Percentiles rank a stretch among this genome's conserved stretches.
Conservation (phyloP, 2,113 vertebrate genomes). For the Salminus brasiliensis region DNA sequence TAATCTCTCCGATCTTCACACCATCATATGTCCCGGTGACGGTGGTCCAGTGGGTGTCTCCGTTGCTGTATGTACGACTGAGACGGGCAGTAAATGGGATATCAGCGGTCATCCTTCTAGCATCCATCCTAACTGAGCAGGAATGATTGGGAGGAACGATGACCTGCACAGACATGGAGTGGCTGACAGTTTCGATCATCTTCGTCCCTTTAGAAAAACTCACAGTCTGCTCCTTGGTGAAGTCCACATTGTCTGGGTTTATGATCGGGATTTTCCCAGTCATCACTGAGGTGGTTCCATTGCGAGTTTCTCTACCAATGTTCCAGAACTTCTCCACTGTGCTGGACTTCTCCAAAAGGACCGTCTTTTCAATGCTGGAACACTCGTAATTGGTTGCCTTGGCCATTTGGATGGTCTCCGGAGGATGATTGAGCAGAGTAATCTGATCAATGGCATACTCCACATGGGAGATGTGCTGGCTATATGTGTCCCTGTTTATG, state of each 20-base stretch:
- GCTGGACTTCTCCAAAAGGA: slow-evolving; percentile 45
- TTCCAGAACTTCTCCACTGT: slow-evolving; percentile 60
- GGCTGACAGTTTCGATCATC: slow-evolving; percentile 48
- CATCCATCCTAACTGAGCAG: slow-evolving; percentile 58
- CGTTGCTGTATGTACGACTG: slow-evolving; percentile 54
- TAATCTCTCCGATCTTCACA: slow-evolving; percentile 56
- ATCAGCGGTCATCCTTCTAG: slow-evolving; percentile 54
- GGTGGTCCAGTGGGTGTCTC: slow-evolving; percentile 54
- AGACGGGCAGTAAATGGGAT: slow-evolving; percentile 60
- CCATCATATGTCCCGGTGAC: slow-evolving; percentile 57
- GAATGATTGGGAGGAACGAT: slow-evolving; percentile 58
- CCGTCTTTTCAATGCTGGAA: slow-evolving; percentile 49
- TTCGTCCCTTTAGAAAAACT: slow-evolving; percentile 53
- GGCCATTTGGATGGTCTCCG: slow-evolving; percentile 50
- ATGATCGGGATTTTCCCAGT: slow-evolving; percentile 56
- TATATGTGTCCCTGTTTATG: slow-evolving; percentile 56
- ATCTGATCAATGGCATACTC: slow-evolving; percentile 51
- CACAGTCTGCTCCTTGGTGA: slow-evolving; percentile 57
- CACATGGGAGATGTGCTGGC: slow-evolving; percentile 56
- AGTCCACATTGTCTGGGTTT: slow-evolving; percentile 50
- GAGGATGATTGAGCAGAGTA: slow-evolving; percentile 47
- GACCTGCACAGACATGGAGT: slow-evolving; percentile 53
- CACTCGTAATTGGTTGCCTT: slow-evolving; percentile 60
- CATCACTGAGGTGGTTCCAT: slow-evolving; percentile 47
- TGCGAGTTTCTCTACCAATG: slow-evolving; percentile 48